Evolutionary conservation across 2,113 vertebrate species (phyloP).

Genomic region (Hippopotamus amphibius): DNA sequence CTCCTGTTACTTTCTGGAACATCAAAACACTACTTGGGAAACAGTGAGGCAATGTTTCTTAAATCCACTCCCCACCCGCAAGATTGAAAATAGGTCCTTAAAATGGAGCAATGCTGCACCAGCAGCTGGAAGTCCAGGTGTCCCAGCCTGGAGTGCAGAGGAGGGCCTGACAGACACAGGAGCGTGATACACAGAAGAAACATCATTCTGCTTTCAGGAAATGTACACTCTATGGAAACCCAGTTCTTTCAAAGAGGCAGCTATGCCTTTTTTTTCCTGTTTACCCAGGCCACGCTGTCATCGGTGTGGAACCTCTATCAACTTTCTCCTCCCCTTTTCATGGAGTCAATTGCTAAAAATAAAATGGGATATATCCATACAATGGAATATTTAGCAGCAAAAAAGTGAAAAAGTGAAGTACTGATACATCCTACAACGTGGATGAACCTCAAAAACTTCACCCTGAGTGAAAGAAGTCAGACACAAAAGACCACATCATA

Average conservation of each 20-base stretch:
- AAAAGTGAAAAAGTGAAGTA: not conserved
- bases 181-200: accelerated
- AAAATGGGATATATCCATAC: not conserved
- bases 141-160: not conserved
- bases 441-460: not conserved
- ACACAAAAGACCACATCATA: not conserved
- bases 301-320: accelerated
- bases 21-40: not conserved
- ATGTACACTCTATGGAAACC: too few relatives aligned
- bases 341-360: not conserved
- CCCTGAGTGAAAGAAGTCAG: not conserved
- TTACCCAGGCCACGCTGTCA: not conserved
- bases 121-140: too few relatives aligned
- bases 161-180: not conserved
- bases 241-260: not conserved
- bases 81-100: not conserved
- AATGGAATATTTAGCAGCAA: not conserved
- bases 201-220: not conserved
- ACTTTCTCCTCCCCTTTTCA: not conserved
- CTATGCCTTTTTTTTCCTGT: not conserved
- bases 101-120: not conserved
- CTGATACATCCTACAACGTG: too few relatives aligned
- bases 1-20: not conserved
- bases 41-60: not conserved
- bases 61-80: not conserved